A percentile compares a stretch with the other conserved stretches of the same genome.
Conservation (phyloP, 2,888 invertebrate genomes). For the Parthenolecanium corni region DNA sequence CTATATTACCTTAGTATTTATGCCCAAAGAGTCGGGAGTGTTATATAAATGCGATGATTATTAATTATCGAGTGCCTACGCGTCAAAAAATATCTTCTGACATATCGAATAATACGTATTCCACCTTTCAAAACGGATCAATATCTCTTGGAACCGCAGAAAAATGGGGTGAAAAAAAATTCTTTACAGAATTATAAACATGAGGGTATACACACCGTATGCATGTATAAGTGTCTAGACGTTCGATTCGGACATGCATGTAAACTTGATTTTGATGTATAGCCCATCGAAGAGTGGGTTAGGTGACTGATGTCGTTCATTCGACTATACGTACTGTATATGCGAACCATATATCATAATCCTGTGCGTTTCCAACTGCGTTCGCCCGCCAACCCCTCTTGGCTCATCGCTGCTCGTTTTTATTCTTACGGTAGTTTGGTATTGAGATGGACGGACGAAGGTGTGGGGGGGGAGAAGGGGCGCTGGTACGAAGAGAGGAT, state of each 20-base stretch:
- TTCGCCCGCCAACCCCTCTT: too few relatives aligned
- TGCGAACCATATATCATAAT: conserved; percentile 17
- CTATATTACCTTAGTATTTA: too few relatives aligned
- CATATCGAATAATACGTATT: neutral
- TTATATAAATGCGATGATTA: too few relatives aligned
- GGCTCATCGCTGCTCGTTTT: too few relatives aligned
- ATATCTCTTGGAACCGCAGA: conserved; percentile 1
- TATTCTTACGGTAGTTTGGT: neutral
- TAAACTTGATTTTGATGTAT: conserved; percentile 19
- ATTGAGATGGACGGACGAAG: too few relatives aligned
- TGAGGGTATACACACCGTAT: neutral
- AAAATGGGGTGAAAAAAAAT: neutral
- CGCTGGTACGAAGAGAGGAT: too few relatives aligned
- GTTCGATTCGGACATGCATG: neutral
- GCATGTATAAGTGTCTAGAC: conserved; percentile 16
- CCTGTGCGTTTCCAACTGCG: neutral
- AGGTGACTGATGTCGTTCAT: conserved; percentile 24
- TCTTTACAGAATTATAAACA: neutral
- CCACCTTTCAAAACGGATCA: neutral
- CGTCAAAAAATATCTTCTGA: conserved; percentile 5
- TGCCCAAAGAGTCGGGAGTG: too few relatives aligned
- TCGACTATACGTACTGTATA: conserved; percentile 7
- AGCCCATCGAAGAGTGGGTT: conserved; percentile 15
- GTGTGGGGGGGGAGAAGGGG: too few relatives aligned
- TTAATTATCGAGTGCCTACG: conserved; percentile 7